Evolutionary conservation across 2,888 invertebrate species (phyloP), one percentile per base, ranked within the genome.

Genomic region (Phyto melanocephala): DNA sequence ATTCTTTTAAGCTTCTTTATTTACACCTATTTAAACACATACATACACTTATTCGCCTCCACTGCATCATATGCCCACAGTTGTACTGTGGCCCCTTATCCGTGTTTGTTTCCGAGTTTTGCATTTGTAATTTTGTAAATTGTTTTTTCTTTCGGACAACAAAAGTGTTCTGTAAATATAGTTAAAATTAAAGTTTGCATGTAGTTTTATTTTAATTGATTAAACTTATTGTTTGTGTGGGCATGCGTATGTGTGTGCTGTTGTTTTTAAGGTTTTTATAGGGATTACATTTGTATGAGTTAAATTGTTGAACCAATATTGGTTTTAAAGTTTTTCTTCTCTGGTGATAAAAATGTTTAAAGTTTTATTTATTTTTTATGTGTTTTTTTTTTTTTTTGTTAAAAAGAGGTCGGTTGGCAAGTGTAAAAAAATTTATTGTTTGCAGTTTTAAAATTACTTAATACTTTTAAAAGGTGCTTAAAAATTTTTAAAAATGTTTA

Each of bases 151-250:
- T 63, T 58, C 67, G 67, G 62, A 58, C 81, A 68, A 79, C 81
- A 68, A 76, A 68, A 76, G 79, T 56, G 63, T 67, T 71, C 42
- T 50, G 79, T 45, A 84, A 84, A 84, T 62, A 81, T 71, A 72
- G 76, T 72, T 72, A 52, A 75, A 71, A 56, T 84, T 75, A 56
- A 82, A 79, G 52, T 81, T 77, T 77, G 60, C 74, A 47, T 84
- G 80, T 76, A 71, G 81, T 81, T 84, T 84, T 67, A 60, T 72
- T 75, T 82, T 65, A 82, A 82, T 82, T 82, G 82, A 82, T 82
- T 82, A 82, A 79, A 82, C 37, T 75, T 60, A 71, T 71, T 75
- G 78, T 81, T 77, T 60, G 58, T 58, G 8, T 28, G 20, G 28
- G 10, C 47, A 28, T 40, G 2, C n/a, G 15, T n/a, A 7, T 50